These are phyloP conservation scores for Agriopis aurantiaria DNA, from an alignment of 2,888 invertebrate species.

Conservation along the genomic window DNA sequence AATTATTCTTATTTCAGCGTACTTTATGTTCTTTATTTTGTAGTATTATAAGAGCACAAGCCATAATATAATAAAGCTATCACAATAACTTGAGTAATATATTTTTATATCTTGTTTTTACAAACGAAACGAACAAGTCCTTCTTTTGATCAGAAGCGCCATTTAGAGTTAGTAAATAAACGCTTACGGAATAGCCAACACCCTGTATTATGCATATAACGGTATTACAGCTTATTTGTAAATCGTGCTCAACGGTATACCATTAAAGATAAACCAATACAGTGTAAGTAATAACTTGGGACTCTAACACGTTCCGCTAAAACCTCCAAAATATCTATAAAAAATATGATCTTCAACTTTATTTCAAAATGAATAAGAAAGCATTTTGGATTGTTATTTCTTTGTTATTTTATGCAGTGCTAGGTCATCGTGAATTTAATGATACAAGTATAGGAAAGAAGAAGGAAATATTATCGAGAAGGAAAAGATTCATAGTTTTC, in stretches of 20 bases:
- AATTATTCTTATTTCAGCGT: too few species aligned
- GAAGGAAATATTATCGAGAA: constrained; percentile 76
- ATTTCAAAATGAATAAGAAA: constrained; percentile 18
- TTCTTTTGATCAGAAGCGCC: too few species aligned
- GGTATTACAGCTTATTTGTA: constrained; percentile 58
- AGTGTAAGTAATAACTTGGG: constrained; percentile 42
- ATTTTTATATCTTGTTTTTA: too few species aligned
- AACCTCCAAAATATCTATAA: constrained; percentile 7
- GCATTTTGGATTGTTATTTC: constrained; percentile 6
- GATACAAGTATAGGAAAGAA: constrained; percentile 44
- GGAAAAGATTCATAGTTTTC: constrained; percentile 86
- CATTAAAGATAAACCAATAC: constrained; percentile 45
- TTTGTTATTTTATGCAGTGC: constrained; percentile 34
- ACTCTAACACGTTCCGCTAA: constrained; percentile 28
- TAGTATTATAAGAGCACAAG: too few species aligned
- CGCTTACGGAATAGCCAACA: constrained; percentile 7
- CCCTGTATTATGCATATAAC: constrained; percentile 39
- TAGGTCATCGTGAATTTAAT: constrained; percentile 40
- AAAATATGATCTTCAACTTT: constrained; percentile 6
- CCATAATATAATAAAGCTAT: too few species aligned
- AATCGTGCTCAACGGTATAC: constrained; percentile 67
- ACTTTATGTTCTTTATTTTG: too few species aligned
- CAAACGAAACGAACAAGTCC: too few species aligned
- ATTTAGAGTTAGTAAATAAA: not conserved
- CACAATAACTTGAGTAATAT: too few species aligned